Percentiles rank a stretch among this genome's conserved stretches.
phyloP scores from a whole-genome alignment of 2,888 invertebrate genomes.

The Noctua comes region DNA sequence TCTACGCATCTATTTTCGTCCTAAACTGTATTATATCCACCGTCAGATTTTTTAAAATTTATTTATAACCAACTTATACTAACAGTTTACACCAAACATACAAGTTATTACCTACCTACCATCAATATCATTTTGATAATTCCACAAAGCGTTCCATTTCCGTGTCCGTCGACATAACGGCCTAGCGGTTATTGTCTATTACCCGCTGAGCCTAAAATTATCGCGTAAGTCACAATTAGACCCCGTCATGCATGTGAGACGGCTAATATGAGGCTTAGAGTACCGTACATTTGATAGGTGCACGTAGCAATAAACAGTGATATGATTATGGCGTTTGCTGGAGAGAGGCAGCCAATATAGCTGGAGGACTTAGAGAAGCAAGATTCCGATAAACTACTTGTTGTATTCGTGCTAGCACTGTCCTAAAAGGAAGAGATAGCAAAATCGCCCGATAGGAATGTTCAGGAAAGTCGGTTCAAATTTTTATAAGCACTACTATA shows the following conservation, averaged over 20 bases:
- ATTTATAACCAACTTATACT: too few species aligned
- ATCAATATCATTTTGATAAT: constrained; percentile 27
- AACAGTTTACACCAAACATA: too few species aligned
- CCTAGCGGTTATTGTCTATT: constrained; percentile 68
- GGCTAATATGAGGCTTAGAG: constrained; percentile 66
- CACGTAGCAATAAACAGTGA: constrained; percentile 21
- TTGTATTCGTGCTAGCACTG: background rate
- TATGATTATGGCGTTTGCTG: constrained; percentile 42
- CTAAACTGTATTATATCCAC: background rate
- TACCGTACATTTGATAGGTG: constrained; percentile 65
- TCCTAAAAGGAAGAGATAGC: background rate
- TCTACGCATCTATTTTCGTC: background rate
- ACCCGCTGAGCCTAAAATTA: constrained; percentile 71
- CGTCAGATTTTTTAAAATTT: too few species aligned
- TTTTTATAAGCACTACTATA: background rate
- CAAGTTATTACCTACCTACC: background rate
- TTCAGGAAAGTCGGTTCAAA: background rate
- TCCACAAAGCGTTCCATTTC: constrained; percentile 39
- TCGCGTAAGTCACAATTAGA: constrained; percentile 73
- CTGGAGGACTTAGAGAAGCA: background rate
- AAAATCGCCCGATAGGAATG: background rate
- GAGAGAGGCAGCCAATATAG: background rate
- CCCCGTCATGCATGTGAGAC: constrained; percentile 69
- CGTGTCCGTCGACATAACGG: constrained; percentile 49
- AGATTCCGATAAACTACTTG: background rate